Conservation (phyloP, 2,888 invertebrate genomes). For the Agriopis leucophaearia region DNA sequence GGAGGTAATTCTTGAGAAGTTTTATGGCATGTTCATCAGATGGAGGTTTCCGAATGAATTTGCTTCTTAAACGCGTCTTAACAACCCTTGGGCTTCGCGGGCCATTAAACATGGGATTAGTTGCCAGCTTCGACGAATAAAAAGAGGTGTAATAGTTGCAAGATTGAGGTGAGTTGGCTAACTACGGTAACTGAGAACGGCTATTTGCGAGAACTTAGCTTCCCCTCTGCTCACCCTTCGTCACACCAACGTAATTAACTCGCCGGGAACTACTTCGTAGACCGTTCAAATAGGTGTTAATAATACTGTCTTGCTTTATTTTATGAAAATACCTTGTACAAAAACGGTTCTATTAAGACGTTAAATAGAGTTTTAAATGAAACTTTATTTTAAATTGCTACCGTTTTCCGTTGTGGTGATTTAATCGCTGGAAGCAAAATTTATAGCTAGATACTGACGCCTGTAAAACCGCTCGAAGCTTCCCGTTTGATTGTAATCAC, state of each 20-base stretch:
- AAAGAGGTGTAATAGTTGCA: conserved; percentile 58
- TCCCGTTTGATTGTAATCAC: too few species aligned
- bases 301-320: conserved; percentile 12
- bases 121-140: conserved; percentile 56
- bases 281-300: conserved; percentile 28
- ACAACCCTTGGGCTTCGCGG: conserved; percentile 59
- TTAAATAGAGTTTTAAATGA: background rate
- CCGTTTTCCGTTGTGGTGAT: background rate
- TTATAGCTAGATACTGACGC: background rate
- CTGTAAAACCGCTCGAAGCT: too few species aligned
- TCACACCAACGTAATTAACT: conserved; percentile 35
- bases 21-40: conserved; percentile 61
- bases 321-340: background rate
- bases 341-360: background rate
- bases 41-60: conserved; percentile 58
- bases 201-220: conserved; percentile 44
- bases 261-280: conserved; percentile 22
- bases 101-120: conserved; percentile 68
- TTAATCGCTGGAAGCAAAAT: background rate
- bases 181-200: conserved; percentile 46
- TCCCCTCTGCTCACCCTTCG: conserved; percentile 30
- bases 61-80: conserved; percentile 58
- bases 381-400: background rate
- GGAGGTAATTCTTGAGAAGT: conserved; percentile 55
- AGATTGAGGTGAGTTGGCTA: conserved; percentile 50